Evolutionary conservation across 2,797 vertebrate genomes (phyloP).

Genomic region (Tangara arthus): DNA sequence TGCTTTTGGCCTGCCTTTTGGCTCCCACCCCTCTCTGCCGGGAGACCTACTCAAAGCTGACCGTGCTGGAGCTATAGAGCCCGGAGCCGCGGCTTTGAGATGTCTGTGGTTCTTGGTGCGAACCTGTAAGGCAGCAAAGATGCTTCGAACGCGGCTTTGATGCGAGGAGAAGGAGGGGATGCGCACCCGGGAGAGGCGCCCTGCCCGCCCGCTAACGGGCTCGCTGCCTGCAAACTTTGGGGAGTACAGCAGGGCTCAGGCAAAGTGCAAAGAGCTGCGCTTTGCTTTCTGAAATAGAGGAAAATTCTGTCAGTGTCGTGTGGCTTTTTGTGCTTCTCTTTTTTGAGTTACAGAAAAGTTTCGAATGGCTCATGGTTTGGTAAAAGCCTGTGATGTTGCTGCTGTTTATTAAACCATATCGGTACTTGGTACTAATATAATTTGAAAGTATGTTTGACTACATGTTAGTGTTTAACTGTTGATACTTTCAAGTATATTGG

Average conservation of each 20-base stretch:
- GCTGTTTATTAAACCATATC: background rate
- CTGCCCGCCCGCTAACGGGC: background rate
- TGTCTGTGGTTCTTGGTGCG: background rate
- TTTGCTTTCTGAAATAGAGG: rapidly evolving
- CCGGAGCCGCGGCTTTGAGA: background rate
- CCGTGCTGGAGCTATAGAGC: background rate
- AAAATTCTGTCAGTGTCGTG: rapidly evolving
- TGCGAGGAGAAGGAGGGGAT: background rate
- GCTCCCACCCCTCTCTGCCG: rapidly evolving
- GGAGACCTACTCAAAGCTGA: background rate
- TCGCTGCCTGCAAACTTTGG: background rate
- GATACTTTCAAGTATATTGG: background rate
- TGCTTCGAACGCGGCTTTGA: background rate
- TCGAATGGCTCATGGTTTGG: background rate
- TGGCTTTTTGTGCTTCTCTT: rapidly evolving
- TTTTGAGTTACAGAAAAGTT: background rate
- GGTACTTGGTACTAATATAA: background rate
- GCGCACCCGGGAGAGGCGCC: background rate
- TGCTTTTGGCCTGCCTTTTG: background rate
- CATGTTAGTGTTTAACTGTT: rapidly evolving
- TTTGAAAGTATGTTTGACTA: background rate
- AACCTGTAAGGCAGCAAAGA: background rate
- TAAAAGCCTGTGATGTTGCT: background rate
- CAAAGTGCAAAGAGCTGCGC: rapidly evolving
- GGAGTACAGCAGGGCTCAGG: rapidly evolving